phyloP scores from a whole-genome alignment of 2,113 vertebrate genomes.

The Martes martes region DNA sequence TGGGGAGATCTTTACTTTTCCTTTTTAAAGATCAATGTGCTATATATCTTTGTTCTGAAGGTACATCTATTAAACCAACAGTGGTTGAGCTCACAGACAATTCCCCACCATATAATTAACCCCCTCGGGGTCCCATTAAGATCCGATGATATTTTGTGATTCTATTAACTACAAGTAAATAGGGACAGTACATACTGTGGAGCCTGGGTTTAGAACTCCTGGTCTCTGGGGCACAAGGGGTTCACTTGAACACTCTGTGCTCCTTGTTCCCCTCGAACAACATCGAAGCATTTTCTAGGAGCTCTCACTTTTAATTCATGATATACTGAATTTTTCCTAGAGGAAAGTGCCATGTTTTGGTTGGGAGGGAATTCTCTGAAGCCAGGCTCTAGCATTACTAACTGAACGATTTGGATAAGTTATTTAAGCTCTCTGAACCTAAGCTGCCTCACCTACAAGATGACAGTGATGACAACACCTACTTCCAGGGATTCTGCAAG shows the following conservation, averaged over 20 bases:
- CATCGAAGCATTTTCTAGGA: background rate
- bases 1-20: slow-evolving; percentile 44
- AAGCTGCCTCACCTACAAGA: background rate
- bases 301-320: background rate
- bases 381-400: background rate
- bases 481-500: background rate
- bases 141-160: slow-evolving; percentile 56
- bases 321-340: background rate
- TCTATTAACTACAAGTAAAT: slow-evolving; percentile 58
- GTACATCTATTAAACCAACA: slow-evolving; percentile 60
- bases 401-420: background rate
- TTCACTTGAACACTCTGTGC: fast-evolving
- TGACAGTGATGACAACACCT: too few relatives aligned
- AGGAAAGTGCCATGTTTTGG: background rate
- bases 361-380: background rate
- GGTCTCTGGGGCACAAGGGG: background rate
- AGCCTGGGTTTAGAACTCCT: background rate
- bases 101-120: slow-evolving; percentile 63
- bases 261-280: fast-evolving
- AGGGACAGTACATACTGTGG: background rate
- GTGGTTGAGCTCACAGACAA: background rate
- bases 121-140: slow-evolving; percentile 63
- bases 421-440: background rate
- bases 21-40: slow-evolving; percentile 62
- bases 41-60: slow-evolving; percentile 44